Base-by-base conservation (phyloP, 2,888 invertebrate genomes). In the Pheosia tremula region DNA sequence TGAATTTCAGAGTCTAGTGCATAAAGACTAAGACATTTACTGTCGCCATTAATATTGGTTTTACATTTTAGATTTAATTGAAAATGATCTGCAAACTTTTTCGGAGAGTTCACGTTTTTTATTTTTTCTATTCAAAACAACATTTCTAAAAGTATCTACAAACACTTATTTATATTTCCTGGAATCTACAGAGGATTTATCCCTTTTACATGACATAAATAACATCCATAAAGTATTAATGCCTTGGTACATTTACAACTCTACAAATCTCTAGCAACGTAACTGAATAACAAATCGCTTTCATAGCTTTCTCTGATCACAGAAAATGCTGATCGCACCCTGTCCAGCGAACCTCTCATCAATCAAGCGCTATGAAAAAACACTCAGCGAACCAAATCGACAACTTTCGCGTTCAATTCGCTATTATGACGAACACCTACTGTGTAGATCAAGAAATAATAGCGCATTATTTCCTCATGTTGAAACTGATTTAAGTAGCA, bases 271-370 rank as follows among this genome's bases (percentile, higher is more conserved):
- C 37, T 49, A 8, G n/a, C 50, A 69, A 58, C 59, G 66, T 71
- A 69, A 75, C 72, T 75, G 64, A 78, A 71, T 78, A 75, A 77
- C 68, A 80, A 88, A 84, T 88, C 86, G 88, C 88, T 89, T 89
- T 88, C 88, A 72, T 83, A 78, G 86, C 86, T 90, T 89, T 90
- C 91, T 86, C 88, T 82, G 77, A 77, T 77, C 78, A 79, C 79
- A 78, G 64, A 69, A 66, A 54, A 61, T 59, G 64, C 68, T 76
- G 79, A 80, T 74, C 72, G 67, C 68, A 66, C 64, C 60, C 63
- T 63, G 71, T 69, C 71, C 72, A 74, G 73, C 73, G 72, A 66
- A 64, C 60, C 71, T 77, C 75, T 69, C 82, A 88, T 88, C 86
- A 86, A 89, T 90, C 87, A 85, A 84, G 58, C 5, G 68, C 73